These are phyloP conservation scores for Peromyscus melanophrys DNA, from an alignment of 2,797 vertebrate species.

Conservation along the genomic window DNA sequence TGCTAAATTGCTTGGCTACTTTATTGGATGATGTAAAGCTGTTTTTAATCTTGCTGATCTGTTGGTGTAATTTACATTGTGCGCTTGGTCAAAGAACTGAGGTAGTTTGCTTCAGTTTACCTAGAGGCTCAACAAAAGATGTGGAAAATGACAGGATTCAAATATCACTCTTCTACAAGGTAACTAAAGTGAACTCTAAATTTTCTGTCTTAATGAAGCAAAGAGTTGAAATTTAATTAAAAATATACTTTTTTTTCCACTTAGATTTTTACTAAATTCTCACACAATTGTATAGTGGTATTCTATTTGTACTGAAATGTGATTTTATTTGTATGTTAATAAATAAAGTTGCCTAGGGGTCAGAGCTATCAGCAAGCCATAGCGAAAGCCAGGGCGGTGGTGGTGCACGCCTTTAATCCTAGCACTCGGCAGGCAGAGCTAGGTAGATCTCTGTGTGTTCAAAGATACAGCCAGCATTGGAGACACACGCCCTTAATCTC, in stretches of 20 bases:
- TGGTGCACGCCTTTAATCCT: too few species aligned
- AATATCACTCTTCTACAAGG: neutral
- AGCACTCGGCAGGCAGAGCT: too few species aligned
- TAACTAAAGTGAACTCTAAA: neutral
- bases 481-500: too few species aligned
- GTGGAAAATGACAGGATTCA: slow-evolving; percentile 3
- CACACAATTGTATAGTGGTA: neutral
- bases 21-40: slow-evolving; percentile 44
- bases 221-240: slow-evolving; percentile 13
- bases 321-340: too few species aligned
- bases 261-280: neutral
- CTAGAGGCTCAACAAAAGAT: neutral
- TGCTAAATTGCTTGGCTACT: slow-evolving; percentile 28
- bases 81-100: neutral
- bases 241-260: neutral
- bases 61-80: neutral
- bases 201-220: neutral
- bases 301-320: too few species aligned
- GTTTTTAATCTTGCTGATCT: neutral
- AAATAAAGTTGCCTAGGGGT: too few species aligned
- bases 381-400: too few species aligned
- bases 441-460: too few species aligned
- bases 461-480: too few species aligned
- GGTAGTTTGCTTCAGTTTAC: slow-evolving; percentile 2
- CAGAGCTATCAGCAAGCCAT: too few species aligned